Base-by-base conservation (phyloP, 2,797 vertebrate genomes). In the Oophaga sylvatica region DNA sequence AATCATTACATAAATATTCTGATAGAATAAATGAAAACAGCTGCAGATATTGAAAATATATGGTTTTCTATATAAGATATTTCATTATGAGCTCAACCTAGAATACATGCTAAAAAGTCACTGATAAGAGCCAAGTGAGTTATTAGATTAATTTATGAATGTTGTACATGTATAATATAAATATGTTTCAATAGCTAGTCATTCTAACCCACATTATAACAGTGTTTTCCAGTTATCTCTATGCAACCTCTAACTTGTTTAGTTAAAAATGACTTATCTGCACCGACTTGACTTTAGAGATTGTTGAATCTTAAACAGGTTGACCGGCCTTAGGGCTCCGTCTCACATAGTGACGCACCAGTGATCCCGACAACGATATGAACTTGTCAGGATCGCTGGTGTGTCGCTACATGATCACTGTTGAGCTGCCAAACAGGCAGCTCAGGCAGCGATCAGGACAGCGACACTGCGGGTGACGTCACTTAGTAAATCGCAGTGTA, bases 21-120 rank as follows among this genome's bases (percentile, higher is more conserved):
- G 83, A 89, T 53, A 80, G 31, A 62, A 84, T 78, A 86, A 89
- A 89, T 89, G 53, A 86, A 86, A 89, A 83, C 88, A 89, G 83
- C 48, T 89, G 88, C 65, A 75, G 75, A 86, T 26, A 56, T 45
- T 89, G 84, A 83, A 82, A 83, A 89, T 89, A 89, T 89, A 86
- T 80, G 80, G 65, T 26, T 86, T 86, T 73, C 29, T 80, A 83
- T 86, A 86, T 86, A 80, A 89, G 48, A 86, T 83, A 89, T 83
- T 89, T 89, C 84, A 84, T 83, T 65, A 83, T 78, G 88, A 81
- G 83, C 68, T 86, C 73, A 86, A 60, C 73, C 80, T 83, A 60
- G 5, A 78, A 53, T 86, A 79, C 56, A 83, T 83, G 75, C 53
- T 82, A 86, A 89, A 85, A 56, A 89, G 48, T 84, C 29, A 71